Conservation (phyloP, 2,888 invertebrate species). For the Rhagophthalmus giganteus region DNA sequence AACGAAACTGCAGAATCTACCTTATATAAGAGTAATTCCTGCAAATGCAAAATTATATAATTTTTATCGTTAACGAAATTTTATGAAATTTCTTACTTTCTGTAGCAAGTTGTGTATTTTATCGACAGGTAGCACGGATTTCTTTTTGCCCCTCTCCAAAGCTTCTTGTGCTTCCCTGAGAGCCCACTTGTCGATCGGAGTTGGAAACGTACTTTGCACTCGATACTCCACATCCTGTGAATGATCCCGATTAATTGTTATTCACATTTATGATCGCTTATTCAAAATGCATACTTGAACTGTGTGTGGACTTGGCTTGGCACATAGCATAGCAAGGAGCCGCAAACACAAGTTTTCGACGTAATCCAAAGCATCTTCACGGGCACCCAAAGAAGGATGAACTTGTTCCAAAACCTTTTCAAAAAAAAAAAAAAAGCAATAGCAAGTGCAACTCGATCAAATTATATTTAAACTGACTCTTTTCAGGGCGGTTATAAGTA, state of each 20-base stretch:
- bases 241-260: neutral
- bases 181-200: conserved; percentile 93
- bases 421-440: conserved; percentile 19
- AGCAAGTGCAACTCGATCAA: conserved; percentile 13
- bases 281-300: conserved; percentile 67
- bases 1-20: conserved; percentile 85
- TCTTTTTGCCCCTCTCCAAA: conserved; percentile 77
- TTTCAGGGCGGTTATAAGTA: conserved; percentile 83
- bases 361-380: conserved; percentile 88
- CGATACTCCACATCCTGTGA: conserved; percentile 87
- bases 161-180: conserved; percentile 86
- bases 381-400: conserved; percentile 81
- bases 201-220: conserved; percentile 90
- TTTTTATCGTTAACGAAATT: no score
- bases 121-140: conserved; percentile 79
- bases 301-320: conserved; percentile 80
- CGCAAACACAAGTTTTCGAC: conserved; percentile 90
- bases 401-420: conserved; percentile 85
- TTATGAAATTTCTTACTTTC: conserved; percentile 63
- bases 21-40: conserved; percentile 87
- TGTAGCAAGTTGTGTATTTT: conserved; percentile 86
- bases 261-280: neutral
- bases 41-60: no score
- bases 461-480: conserved; percentile 65
- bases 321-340: conserved; percentile 85